A percentile compares a stretch with the other conserved stretches of the same genome.
Evolutionary conservation across 2,113 vertebrate species (phyloP).

Genomic region (Hepsetus odoe): DNA sequence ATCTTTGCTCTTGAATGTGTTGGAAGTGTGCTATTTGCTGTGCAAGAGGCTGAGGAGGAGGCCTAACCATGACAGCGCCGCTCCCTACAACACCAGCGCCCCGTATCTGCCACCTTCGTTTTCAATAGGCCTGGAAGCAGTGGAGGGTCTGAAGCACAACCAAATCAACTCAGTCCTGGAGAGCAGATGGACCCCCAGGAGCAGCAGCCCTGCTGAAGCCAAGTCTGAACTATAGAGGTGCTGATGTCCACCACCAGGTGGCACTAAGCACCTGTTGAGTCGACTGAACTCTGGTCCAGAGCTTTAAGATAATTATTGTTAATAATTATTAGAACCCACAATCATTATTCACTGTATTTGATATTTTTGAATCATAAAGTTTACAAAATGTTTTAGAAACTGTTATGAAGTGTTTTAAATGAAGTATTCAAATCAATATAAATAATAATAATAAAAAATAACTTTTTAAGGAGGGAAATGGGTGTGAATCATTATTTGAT

Average conservation of each 20-base stretch:
- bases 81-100: neutral
- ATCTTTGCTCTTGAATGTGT: constrained; percentile 85
- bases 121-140: neutral
- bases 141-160: constrained; percentile 32
- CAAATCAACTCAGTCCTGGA: constrained; percentile 17
- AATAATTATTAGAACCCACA: no score
- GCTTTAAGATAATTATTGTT: neutral
- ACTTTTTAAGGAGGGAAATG: neutral
- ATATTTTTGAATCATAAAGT: no score
- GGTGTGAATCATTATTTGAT: neutral
- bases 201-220: neutral
- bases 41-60: constrained; percentile 72
- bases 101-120: neutral
- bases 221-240: neutral
- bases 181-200: neutral
- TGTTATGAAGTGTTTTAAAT: no score
- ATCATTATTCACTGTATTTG: neutral
- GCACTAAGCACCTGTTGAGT: constrained; percentile 27
- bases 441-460: no score
- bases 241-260: constrained; percentile 46
- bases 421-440: no score
- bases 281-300: neutral
- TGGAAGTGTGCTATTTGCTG: constrained; percentile 84
- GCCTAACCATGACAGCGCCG: neutral
- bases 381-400: neutral